Conservation (phyloP, 2,113 vertebrate genomes). For the Natator depressus region DNA sequence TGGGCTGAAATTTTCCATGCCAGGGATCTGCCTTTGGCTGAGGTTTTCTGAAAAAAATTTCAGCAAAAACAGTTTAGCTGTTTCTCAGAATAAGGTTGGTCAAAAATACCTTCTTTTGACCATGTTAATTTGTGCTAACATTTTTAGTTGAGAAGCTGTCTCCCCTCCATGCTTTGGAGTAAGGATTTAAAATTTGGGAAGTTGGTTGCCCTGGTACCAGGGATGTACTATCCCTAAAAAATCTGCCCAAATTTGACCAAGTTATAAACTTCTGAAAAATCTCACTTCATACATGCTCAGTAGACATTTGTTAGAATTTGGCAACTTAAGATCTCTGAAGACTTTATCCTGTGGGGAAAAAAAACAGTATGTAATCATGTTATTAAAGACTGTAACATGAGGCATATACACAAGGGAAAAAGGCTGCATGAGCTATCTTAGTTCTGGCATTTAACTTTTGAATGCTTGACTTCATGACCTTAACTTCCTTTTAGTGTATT, state of each 20-base stretch:
- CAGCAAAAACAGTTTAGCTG: not conserved
- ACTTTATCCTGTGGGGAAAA: not conserved
- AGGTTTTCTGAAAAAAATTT: not conserved
- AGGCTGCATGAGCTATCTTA: not conserved
- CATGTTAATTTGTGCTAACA: not conserved
- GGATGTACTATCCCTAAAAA: not conserved
- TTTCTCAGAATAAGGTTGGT: not conserved
- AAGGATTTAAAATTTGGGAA: not conserved
- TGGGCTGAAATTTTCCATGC: not conserved
- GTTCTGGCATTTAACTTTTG: not conserved
- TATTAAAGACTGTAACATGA: not conserved
- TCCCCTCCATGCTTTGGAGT: not conserved
- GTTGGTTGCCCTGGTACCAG: not conserved
- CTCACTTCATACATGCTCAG: not conserved
- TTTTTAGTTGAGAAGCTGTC: not conserved
- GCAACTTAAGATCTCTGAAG: not conserved
- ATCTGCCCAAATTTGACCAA: rapidly evolving
- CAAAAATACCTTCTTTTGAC: not conserved
- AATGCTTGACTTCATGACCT: not conserved
- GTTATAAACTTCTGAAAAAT: not conserved
- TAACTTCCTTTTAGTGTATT: not conserved
- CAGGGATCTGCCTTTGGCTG: not conserved
- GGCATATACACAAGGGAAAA: not conserved
- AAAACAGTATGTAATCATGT: not conserved
- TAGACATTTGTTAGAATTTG: not conserved